Evolutionary conservation across 2,888 invertebrate species (phyloP), one percentile per base, ranked within the genome.

Genomic region (Eulithis prunata): DNA sequence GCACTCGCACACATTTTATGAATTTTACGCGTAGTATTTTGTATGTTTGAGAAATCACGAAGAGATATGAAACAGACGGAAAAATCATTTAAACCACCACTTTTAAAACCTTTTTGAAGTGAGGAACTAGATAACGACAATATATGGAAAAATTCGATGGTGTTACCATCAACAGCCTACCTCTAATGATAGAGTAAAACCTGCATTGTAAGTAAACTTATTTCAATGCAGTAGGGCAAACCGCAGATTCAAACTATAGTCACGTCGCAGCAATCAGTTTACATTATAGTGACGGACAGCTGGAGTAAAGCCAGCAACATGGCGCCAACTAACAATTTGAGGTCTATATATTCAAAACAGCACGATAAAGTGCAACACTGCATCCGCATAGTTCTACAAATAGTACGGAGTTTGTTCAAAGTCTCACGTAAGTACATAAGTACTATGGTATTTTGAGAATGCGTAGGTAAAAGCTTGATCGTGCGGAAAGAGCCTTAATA

Each of bases 401-500:
- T 46, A 54, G 36, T 43, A 32, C 38, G 7, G 36, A 14, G 32
- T 58, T 36, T 14, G 14, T 55, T 12, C 13, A 57, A 57, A 41
- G 41, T 21, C 32, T 32, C 13, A 51, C 21, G 21, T 10, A 41
- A 41, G 41, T 41, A 41, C 21, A 21, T 21, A 21, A 21, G 21
- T 41, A 8, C 41, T 11, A 10, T 10, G 13, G 41, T 21, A 21
- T 21, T 21, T 41, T 13, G 28, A 32, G 62, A 62, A 62, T 57
- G 46, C 14, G 21, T 10, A 14, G 56, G 32, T 32, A 56, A 57
- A 56, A 62, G 43, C 62, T 57, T 62, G 62, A 56, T 57, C 56
- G 56, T 57, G 62, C 43, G 41, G 36, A 55, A 2, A 32, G 58
- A 55, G 58, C 54, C 64, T 86, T 85, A 87, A 87, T 84, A 86